These are phyloP conservation scores for Xanthostigma xanthostigma DNA, from an alignment of 2,888 invertebrate genomes.

Conservation along the genomic window DNA sequence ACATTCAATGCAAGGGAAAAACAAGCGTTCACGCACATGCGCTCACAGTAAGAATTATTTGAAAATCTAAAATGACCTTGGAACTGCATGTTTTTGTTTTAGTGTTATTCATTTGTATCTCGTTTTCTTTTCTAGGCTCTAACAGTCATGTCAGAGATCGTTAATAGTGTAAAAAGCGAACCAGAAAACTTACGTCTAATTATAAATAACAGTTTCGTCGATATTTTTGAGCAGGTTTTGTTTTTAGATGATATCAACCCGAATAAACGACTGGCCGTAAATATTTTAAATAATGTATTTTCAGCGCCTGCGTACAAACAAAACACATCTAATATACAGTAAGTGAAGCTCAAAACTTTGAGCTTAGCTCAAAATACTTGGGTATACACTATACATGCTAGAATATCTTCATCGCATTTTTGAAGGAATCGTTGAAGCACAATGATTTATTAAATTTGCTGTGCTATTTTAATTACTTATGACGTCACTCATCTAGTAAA, in stretches of 20 bases:
- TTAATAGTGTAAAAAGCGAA: constrained; percentile 10
- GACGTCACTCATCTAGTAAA: too few species aligned
- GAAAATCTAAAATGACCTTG: too few species aligned
- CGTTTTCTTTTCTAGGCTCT: constrained; percentile 16
- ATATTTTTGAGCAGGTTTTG: constrained; percentile 20
- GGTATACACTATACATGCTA: too few species aligned
- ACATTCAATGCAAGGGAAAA: constrained; percentile 15
- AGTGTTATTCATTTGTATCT: constrained; percentile 5
- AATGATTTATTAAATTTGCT: too few species aligned
- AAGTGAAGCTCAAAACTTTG: neutral
- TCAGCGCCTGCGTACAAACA: constrained; percentile 5
- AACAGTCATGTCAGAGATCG: constrained; percentile 16
- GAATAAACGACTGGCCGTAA: constrained; percentile 15
- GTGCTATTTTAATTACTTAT: neutral
- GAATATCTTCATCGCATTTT: constrained; percentile 17
- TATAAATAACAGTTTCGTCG: constrained; percentile 13
- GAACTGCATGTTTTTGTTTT: too few species aligned
- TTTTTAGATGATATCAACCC: constrained; percentile 17
- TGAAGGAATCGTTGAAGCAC: too few species aligned
- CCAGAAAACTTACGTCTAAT: constrained; percentile 13
- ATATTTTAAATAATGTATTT: constrained; percentile 12
- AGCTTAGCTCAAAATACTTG: neutral
- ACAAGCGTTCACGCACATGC: constrained; percentile 13
- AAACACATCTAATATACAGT: constrained; percentile 8
- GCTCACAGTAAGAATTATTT: constrained; percentile 11